phyloP scores from a whole-genome alignment of 2,888 invertebrate species.

The Machimus atricapillus region DNA sequence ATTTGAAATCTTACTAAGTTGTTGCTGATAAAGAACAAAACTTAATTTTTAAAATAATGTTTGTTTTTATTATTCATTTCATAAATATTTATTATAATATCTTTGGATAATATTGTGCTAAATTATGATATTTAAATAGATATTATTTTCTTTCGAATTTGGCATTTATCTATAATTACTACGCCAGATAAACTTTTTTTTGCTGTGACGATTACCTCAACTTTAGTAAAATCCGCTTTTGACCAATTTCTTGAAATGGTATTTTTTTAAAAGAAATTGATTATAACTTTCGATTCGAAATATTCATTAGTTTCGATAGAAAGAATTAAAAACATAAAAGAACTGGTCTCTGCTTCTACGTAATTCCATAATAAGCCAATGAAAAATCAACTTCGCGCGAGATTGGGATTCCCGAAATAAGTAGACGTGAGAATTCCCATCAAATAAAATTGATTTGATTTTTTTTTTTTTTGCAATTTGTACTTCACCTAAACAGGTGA shows the following conservation, averaged over 20 bases:
- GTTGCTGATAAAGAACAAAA: not conserved
- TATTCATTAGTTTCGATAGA: not conserved
- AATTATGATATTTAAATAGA: not conserved
- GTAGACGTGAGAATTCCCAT: not conserved
- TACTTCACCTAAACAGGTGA: not conserved
- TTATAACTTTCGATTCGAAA: not conserved
- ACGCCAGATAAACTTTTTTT: not conserved
- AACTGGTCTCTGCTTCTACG: not conserved
- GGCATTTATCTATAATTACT: not conserved
- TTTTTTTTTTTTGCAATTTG: not conserved
- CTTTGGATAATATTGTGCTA: not conserved
- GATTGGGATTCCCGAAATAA: not conserved
- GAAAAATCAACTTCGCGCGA: not conserved
- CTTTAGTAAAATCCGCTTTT: not conserved
- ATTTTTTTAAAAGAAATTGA: not conserved
- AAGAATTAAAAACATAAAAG: not conserved
- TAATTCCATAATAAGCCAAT: not conserved
- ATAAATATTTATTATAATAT: too few species aligned
- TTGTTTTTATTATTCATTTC: too few species aligned
- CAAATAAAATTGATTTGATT: not conserved
- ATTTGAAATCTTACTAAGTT: not conserved
- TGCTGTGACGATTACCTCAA: not conserved
- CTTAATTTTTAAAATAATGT: too few species aligned
- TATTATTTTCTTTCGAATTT: not conserved
- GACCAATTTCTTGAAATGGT: not conserved